Evolutionary conservation across 2,797 vertebrate species (phyloP), one percentile per base, ranked within the genome.

Genomic region (Leucoraja ocellata): DNA sequence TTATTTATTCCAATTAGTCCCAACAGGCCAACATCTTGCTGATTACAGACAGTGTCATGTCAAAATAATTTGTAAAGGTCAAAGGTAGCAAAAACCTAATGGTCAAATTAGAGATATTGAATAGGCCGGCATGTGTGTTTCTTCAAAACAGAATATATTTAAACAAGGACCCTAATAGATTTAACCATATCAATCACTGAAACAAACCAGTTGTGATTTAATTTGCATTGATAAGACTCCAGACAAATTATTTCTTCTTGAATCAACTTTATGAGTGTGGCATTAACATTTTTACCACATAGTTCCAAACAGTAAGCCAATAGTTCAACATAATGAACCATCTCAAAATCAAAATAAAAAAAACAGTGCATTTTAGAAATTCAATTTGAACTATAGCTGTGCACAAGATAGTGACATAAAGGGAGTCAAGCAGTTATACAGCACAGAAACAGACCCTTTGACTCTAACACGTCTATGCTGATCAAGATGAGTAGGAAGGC

Each of bases 1-100:
- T 96, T 96, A 96, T 96, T 96, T 96, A 96, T 96, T 96, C 94
- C 96, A 95, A 96, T 96, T 94, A 95, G 94, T 95, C 94, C 94
- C 94, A 94, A 92, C 94, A 93, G 23, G 36, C 94, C 91, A 93
- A 93, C 95, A 94, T 93, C 94, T 94, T 95, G 94, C 94, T 96
- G 95, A 95, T 95, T 96, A 94, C 94, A 95, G 94, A 94, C 93
- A 95, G 93, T 94, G 93, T 95, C 95, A 95, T 96, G 94, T 95
- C 95, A 95, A 93, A 93, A 94, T 96, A 95, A 94, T 95, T 96
- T 95, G 93, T 93, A 95, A 94, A 94, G 95, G 94, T 94, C 94
- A 96, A 95, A 95, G 95, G 94, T 95, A 95, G 93, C 93, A 94
- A 94, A 93, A 95, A 94, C 95, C 94, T 95, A 95, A 95, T 95